Conservation (phyloP, 2,888 invertebrate species). For the Morinoia aosen region DNA sequence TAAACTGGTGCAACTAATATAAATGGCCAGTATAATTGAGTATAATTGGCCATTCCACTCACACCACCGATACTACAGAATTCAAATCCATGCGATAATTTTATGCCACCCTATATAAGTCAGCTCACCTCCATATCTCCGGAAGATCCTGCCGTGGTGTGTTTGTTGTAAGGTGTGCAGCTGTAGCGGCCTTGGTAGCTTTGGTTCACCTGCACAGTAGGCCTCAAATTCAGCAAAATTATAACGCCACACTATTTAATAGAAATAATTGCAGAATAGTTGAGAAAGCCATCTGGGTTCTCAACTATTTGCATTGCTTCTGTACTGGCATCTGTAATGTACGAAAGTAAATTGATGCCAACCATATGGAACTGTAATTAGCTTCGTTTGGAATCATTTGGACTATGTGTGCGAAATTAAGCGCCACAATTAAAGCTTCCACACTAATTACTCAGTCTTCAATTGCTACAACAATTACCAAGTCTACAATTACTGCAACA, state of each 20-base stretch:
- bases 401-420: neutral
- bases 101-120: neutral
- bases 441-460: neutral
- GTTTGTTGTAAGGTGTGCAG: slow-evolving; percentile 94
- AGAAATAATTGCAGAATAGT: neutral
- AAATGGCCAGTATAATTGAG: too few relatives aligned
- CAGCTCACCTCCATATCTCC: slow-evolving; percentile 80
- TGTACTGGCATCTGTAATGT: neutral
- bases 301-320: too few relatives aligned
- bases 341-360: neutral
- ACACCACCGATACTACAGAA: too few relatives aligned
- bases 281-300: neutral
- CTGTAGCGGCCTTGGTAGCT: slow-evolving; percentile 95
- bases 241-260: neutral
- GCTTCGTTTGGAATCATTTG: neutral
- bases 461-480: neutral
- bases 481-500: neutral
- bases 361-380: neutral
- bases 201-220: slow-evolving; percentile 79
- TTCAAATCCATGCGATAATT: too few relatives aligned
- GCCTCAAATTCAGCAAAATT: neutral
- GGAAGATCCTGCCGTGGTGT: slow-evolving; percentile 94
- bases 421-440: neutral
- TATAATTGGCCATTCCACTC: too few relatives aligned
- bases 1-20: too few relatives aligned